Base-by-base conservation (phyloP, 1,140 invertebrate genomes). In the Hesperophylax magnus region DNA sequence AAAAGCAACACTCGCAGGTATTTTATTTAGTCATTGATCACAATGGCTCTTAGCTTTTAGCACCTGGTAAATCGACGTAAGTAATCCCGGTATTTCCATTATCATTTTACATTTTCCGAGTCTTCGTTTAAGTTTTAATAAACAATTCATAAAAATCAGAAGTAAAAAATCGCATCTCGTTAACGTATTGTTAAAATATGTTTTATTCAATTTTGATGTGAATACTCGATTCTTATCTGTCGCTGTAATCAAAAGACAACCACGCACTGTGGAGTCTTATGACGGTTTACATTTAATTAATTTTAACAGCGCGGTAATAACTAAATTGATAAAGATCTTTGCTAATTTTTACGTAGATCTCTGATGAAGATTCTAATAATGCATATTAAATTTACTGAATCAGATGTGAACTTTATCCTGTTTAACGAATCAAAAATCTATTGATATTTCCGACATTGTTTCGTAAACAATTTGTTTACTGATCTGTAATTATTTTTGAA, bases 301-400 rank as follows among this genome's bases (percentile, higher is more conserved):
- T 72, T 72, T 72, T 72, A 22, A 72, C 47, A 72, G 22, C 69
- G 11, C 18, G 69, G 69, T 24, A 18, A 72, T 72, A 72, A 72
- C 69, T n/a, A 24, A 47, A 27, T 6, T 52, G 69, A 72, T 72
- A 72, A 27, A 6, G 52, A 72, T 72, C 69, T 72, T 24, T 18
- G 69, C 69, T 53, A 72, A 53, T 72, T 72, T 69, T 52, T 54
- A 18, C 20, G 53, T 71, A 71, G 67, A 71, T 71, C 15, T 15
- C 5, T 24, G 52, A 54, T 4, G 24, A 15, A 67, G 63, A 67
- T 65, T 27, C 2, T 56, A 56, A 56, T 56, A 56, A 56, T 56
- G 20, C 9, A 15, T 56, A n/a, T n/a, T n/a, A n/a, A n/a, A 56
- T 54, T 15, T 56, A n/a, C 15, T 56, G 54, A 56, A 27, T 39